These are phyloP conservation scores for Zophobas morio DNA, from an alignment of 1,140 invertebrate species.

Conservation along the genomic window DNA sequence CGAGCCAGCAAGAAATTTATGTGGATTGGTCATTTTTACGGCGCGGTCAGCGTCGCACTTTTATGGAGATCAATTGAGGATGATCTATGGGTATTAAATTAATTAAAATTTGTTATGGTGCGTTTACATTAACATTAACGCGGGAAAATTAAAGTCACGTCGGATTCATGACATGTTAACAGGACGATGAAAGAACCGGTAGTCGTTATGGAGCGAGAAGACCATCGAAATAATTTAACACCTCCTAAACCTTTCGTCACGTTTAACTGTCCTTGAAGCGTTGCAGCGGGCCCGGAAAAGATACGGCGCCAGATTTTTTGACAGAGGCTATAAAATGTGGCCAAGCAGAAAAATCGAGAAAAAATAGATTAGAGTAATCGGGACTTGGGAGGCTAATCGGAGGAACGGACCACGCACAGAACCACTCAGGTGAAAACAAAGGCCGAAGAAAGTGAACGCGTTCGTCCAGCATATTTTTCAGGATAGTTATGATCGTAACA, in stretches of 20 bases:
- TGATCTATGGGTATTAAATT: conserved; percentile 9
- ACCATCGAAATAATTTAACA: conserved; percentile 41
- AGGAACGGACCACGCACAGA: too few species aligned
- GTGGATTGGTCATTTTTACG: conserved; percentile 30
- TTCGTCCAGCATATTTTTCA: too few species aligned
- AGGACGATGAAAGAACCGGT: conserved; percentile 34
- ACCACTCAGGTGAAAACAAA: too few species aligned
- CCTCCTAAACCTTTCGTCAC: conserved; percentile 41
- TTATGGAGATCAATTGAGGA: not conserved
- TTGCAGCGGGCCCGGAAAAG: conserved; percentile 9
- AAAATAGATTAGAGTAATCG: too few species aligned
- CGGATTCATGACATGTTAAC: conserved; percentile 11
- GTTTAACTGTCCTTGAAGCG: conserved; percentile 40
- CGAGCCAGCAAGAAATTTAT: conserved; percentile 24
- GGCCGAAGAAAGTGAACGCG: too few species aligned
- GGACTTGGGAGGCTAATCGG: too few species aligned
- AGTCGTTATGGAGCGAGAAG: conserved; percentile 9
- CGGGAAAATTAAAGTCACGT: not conserved
- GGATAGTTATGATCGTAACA: too few species aligned
- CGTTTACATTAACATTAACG: not conserved
- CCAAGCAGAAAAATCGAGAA: too few species aligned
- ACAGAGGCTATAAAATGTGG: not conserved
- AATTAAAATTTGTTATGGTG: not conserved
- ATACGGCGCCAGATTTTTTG: not conserved
- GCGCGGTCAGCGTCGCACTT: conserved; percentile 14